Evolutionary conservation across 2,888 invertebrate genomes (phyloP).

Genomic region (Calameuta pallipes): DNA sequence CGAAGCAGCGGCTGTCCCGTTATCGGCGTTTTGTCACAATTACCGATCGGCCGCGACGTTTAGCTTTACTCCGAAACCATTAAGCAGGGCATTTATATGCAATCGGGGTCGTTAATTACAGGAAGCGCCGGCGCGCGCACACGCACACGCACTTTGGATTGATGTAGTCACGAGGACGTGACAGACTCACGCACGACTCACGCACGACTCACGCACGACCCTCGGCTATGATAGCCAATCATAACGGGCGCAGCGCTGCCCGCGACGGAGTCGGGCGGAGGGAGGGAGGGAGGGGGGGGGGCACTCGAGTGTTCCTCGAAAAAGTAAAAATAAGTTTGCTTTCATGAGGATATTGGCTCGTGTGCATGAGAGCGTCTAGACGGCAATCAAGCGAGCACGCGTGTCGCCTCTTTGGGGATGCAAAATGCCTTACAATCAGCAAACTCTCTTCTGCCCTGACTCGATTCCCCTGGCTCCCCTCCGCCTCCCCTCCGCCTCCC

Average conservation of each 20-base stretch:
- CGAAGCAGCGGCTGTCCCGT: background rate
- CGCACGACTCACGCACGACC: slow-evolving; percentile 17
- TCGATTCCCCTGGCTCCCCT: background rate
- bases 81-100: slow-evolving; percentile 53
- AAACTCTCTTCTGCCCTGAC: too few species aligned
- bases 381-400: slow-evolving; percentile 37
- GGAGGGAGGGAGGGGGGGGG: background rate
- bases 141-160: slow-evolving; percentile 21
- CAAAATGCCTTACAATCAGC: too few species aligned
- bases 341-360: slow-evolving; percentile 2
- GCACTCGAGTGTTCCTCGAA: slow-evolving; percentile 1
- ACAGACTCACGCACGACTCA: slow-evolving; percentile 23
- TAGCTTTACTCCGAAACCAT: slow-evolving; percentile 54
- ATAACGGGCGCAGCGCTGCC: background rate
- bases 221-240: slow-evolving; percentile 2
- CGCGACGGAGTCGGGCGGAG: too few species aligned
- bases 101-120: slow-evolving; percentile 64
- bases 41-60: slow-evolving; percentile 32
- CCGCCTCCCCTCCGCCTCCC: background rate
- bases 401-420: slow-evolving; percentile 18
- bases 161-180: slow-evolving; percentile 31
- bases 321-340: slow-evolving; percentile 1
- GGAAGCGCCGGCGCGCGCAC: slow-evolving; percentile 55
- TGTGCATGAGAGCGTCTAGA: slow-evolving; percentile 32
- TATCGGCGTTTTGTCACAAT: background rate